These are phyloP conservation scores for Tinea trinotella DNA, from an alignment of 2,888 invertebrate genomes.

Conservation along the genomic window DNA sequence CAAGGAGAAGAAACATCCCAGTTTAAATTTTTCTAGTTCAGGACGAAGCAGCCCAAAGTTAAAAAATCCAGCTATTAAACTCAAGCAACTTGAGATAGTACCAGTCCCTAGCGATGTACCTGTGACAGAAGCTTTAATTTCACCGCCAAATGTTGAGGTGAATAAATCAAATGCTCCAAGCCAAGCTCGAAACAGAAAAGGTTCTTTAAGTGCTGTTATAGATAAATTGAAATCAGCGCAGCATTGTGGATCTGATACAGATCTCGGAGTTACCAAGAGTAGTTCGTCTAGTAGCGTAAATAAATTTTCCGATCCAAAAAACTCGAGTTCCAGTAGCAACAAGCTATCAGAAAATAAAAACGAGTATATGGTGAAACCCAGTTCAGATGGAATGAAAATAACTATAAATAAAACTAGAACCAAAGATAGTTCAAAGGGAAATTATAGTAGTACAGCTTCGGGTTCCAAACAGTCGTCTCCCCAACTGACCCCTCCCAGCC, in stretches of 20 bases:
- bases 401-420: constrained; percentile 91
- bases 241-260: constrained; percentile 72
- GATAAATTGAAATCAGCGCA: constrained; percentile 88
- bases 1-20: constrained; percentile 70
- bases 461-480: constrained; percentile 62
- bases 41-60: constrained; percentile 76
- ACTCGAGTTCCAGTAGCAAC: constrained; percentile 48
- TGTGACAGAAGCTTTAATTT: constrained; percentile 54
- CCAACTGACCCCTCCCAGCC: constrained; percentile 61
- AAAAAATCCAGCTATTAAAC: constrained; percentile 76
- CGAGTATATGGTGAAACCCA: constrained; percentile 92
- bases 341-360: constrained; percentile 72
- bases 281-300: constrained; percentile 52
- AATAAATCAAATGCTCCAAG: constrained; percentile 74
- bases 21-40: constrained; percentile 61
- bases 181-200: constrained; percentile 78
- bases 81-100: constrained; percentile 77
- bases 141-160: constrained; percentile 69
- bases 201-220: constrained; percentile 87
- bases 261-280: constrained; percentile 58
- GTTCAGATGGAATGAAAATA: constrained; percentile 90
- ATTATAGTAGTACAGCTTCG: constrained; percentile 54
- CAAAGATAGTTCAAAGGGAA: constrained; percentile 73
- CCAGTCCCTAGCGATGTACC: constrained; percentile 67
- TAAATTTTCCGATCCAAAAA: constrained; percentile 65